Evolutionary conservation across 2,113 vertebrate species (phyloP).

Genomic region (Natator depressus): DNA sequence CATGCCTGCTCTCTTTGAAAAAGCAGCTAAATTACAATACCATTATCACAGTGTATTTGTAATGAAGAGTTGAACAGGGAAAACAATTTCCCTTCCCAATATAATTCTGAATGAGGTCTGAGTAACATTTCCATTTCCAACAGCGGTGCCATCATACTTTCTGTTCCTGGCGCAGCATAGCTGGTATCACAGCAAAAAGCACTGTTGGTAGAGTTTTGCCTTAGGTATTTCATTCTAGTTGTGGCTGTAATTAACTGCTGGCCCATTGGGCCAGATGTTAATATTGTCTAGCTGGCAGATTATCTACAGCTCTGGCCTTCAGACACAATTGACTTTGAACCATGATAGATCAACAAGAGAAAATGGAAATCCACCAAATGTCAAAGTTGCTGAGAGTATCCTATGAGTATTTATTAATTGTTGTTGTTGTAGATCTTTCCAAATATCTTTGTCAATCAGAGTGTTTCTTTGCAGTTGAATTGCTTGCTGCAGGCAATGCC

Average conservation of each 20-base stretch:
- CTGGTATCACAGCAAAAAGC: slow-evolving; percentile 27
- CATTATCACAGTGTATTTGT: slow-evolving; percentile 21
- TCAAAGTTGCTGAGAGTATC: slow-evolving; percentile 29
- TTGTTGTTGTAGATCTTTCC: slow-evolving; percentile 36
- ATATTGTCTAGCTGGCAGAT: not conserved
- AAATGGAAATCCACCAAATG: slow-evolving; percentile 28
- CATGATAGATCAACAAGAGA: slow-evolving; percentile 25
- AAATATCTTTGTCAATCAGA: slow-evolving; percentile 42
- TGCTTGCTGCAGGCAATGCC: slow-evolving; percentile 36
- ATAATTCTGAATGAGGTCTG: slow-evolving; percentile 32
- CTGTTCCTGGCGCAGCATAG: not conserved
- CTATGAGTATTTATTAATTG: slow-evolving; percentile 46
- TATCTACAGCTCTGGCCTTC: slow-evolving; percentile 35
- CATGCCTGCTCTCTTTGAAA: slow-evolving; percentile 24
- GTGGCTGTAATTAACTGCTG: slow-evolving; percentile 30
- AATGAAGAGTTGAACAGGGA: slow-evolving; percentile 6
- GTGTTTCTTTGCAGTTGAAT: slow-evolving; percentile 35
- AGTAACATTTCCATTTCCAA: slow-evolving; percentile 39
- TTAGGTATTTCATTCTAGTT: slow-evolving; percentile 18
- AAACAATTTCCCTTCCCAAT: not conserved
- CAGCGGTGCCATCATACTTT: not conserved
- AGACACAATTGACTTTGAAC: slow-evolving; percentile 13
- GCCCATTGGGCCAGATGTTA: not conserved
- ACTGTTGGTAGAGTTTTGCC: not conserved
- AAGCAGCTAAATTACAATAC: slow-evolving; percentile 16